A percentile compares a stretch with the other conserved stretches of the same genome.
Evolutionary conservation across 2,888 invertebrate genomes (phyloP).

Genomic region (Nymphalis polychloros): DNA sequence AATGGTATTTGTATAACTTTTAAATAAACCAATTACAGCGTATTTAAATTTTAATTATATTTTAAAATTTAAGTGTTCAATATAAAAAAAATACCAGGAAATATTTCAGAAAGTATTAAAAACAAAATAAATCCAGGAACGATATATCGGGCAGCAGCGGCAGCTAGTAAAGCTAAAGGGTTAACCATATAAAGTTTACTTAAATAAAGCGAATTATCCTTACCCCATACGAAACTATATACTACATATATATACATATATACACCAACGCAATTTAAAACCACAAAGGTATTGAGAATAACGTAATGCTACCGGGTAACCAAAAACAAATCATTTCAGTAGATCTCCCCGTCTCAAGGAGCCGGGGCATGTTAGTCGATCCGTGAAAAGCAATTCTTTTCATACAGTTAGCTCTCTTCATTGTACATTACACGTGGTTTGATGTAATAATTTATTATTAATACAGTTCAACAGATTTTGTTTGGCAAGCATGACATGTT

Average conservation of each 20-base stretch:
- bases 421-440: conserved; percentile 73
- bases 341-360: conserved; percentile 47
- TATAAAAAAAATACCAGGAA: no score
- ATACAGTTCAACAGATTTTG: not conserved
- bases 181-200: no score
- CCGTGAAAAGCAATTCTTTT: conserved; percentile 78
- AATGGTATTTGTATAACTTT: not conserved
- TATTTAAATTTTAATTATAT: no score
- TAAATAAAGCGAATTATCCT: no score
- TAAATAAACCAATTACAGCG: not conserved
- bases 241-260: not conserved
- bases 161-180: no score
- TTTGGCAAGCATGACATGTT: not conserved
- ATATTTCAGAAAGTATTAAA: no score
- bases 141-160: no score
- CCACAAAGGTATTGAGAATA: conserved; percentile 71
- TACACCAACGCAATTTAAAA: conserved; percentile 65
- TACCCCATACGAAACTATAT: not conserved
- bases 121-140: no score
- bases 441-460: conserved; percentile 64
- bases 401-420: conserved; percentile 74
- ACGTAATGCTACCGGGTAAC: conserved; percentile 68
- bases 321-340: conserved; percentile 74
- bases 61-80: no score
- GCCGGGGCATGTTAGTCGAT: conserved; percentile 70